These are phyloP conservation scores for Montifringilla adamsi DNA, from an alignment of 2,113 vertebrate species.

Conservation along the genomic window DNA sequence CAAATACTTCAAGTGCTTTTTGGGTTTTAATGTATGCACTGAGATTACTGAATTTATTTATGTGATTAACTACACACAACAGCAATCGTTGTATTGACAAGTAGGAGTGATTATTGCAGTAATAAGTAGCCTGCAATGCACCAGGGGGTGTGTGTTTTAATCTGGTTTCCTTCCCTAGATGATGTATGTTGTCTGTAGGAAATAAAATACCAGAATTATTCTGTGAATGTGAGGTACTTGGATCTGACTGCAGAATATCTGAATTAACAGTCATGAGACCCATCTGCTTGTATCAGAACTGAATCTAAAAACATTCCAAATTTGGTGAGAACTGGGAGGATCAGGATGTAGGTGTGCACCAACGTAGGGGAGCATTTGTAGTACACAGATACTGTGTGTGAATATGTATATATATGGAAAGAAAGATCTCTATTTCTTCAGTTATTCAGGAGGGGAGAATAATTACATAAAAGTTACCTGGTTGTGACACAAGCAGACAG, in stretches of 20 bases:
- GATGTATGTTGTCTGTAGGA: neutral
- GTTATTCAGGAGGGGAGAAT: neutral
- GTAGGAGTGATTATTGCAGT: constrained; percentile 25
- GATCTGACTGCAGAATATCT: neutral
- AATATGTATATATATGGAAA: neutral
- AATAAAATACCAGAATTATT: constrained; percentile 22
- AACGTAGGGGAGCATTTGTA: neutral
- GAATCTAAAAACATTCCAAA: neutral
- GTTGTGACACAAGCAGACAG: neutral
- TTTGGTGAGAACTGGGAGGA: constrained; percentile 9
- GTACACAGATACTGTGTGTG: neutral
- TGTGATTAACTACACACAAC: neutral
- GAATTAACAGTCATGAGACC: neutral
- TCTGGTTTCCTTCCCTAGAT: neutral
- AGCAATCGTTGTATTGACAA: constrained; percentile 24
- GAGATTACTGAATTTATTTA: constrained; percentile 24
- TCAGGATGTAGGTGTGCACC: neutral
- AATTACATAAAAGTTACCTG: neutral
- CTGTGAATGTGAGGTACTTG: neutral
- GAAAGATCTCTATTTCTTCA: neutral
- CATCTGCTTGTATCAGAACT: constrained; percentile 2
- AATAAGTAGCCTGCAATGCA: constrained; percentile 49
- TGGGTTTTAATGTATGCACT: neutral
- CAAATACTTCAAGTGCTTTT: constrained; percentile 6
- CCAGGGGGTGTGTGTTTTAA: neutral